A percentile compares a stretch with the other conserved stretches of the same genome.
phyloP scores from a whole-genome alignment of 30 jellyfish, hydroid and myxozoan genomes.

The Cassiopea xamachana region DNA sequence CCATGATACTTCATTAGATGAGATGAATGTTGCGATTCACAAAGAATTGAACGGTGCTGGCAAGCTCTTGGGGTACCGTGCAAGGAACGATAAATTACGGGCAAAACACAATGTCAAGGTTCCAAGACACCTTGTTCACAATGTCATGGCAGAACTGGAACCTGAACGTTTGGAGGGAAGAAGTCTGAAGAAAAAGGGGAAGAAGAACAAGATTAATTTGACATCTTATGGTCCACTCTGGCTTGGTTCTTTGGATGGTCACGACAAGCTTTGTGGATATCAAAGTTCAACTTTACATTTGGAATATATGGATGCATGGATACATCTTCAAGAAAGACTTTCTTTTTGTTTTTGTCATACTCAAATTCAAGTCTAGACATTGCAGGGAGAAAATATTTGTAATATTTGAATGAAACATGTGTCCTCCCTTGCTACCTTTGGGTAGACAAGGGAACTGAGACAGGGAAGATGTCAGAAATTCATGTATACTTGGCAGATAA shows the following conservation, averaged over 20 bases:
- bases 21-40: conserved; percentile 28
- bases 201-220: background rate
- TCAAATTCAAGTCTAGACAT: conserved; percentile 28
- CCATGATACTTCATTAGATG: conserved; percentile 7
- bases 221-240: background rate
- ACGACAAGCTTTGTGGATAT: background rate
- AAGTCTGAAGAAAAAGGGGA: background rate
- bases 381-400: conserved; percentile 36
- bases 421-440: conserved; percentile 7
- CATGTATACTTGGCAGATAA: conserved; percentile 1
- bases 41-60: conserved; percentile 68
- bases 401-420: background rate
- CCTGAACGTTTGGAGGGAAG: conserved; percentile 15
- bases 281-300: conserved; percentile 12
- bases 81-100: conserved; percentile 33
- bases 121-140: conserved; percentile 28
- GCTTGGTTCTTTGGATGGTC: background rate
- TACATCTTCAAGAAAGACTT: conserved; percentile 16
- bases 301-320: conserved; percentile 47
- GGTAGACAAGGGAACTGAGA: conserved; percentile 51
- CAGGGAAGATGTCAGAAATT: conserved; percentile 31
- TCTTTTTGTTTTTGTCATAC: conserved; percentile 3
- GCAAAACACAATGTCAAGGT: background rate
- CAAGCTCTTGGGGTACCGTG: conserved; percentile 61
- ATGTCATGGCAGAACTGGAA: conserved; percentile 12